Base-by-base conservation (phyloP, 2,113 vertebrate species). In the Nipponia nippon region DNA sequence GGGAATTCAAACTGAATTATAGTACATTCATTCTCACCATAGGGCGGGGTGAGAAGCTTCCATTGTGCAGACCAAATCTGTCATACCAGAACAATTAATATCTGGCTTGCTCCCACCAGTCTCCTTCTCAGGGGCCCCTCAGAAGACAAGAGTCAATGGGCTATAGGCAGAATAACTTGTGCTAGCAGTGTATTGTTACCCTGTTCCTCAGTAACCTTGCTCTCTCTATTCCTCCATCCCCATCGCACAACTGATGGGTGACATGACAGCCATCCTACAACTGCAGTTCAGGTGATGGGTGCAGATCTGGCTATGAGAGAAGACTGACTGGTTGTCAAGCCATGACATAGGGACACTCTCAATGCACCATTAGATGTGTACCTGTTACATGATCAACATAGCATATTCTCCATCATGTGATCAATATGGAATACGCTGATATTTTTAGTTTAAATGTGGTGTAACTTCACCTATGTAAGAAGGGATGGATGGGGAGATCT, bases 331-430 rank as follows among this genome's bases (percentile, higher is more conserved):
- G 13, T 46, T 83, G 20, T 52, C 29, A 77, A 73, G 16, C 40
- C 7, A 7, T 42, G 53, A 38, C 40, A 8, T 0, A 22, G 32
- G 36, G 44, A 25, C 16, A 4, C 20, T 70, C 42, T 55, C 21
- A 44, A 5, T 40, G 40, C 42, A 44, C 8, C 29, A 23, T 30
- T 12, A 59, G 15, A 12, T 62, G n/a, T n/a, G n/a, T 82, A 50
- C 50, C 27, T 77, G 20, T 49, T 56, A 22, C 25, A 11, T 14
- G 27, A 40, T 53, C 42, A 17, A 21, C 13, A 7, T 3, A 19
- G 12, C 16, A 6, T 2, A 5, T 29, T 50, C 26, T 65, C 40
- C 23, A 38, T 61, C 0, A 0, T 13, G 25, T 29, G 58, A 56
- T 38, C 58, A 27, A 0, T 42, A 19, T 12, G 29, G 78, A 72